Evolutionary conservation across 2,888 invertebrate species (phyloP), one percentile per base, ranked within the genome.

Genomic region (Cordylochernes scorpioides): DNA sequence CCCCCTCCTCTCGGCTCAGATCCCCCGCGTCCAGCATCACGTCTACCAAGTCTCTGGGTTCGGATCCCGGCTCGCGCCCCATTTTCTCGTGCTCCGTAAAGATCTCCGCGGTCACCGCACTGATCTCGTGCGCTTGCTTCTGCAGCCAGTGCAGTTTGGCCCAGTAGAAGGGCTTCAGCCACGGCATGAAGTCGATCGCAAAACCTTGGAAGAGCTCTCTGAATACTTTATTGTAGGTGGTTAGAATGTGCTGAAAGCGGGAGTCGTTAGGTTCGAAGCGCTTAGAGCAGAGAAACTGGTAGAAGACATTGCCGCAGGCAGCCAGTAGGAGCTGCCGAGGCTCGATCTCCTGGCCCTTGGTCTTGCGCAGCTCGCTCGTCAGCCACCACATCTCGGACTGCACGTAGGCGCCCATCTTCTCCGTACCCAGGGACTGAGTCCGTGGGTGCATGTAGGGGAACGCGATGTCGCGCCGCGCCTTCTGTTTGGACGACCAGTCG

Each of bases 161-260:
- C 58, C 57, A 25, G 59, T 57, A 54, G 77, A 78, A 16, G 66
- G 66, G 0, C 44, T 34, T 56, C 0, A 80, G 50, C 69, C 72
- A 75, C 0, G 80, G 80, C 14, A 82, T 46, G 45, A 80, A 80
- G 45, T 82, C 82, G 0, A 78, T 64, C 0, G 74, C 71, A 49
- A 75, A 77, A 0, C 77, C 77, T 44, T 75, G 74, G 50, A 80
- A 82, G 38, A 82, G 77, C 47, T 80, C 78, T 70, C 73, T 77
- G 55, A 82, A 82, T 28, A 82, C 75, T 42, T 72, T 69, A 44
- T 80, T 80, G 49, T 78, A 80, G 32, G 61, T 62, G 15, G 65
- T 57, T 0, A 74, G 71, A 5, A 70, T 60, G 32, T 59, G 58
- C 27, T 60, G 56, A 54, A 77, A 80, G 12, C 66, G 65, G 0